phyloP scores from a whole-genome alignment of 2,888 invertebrate species.

The Helobdella robusta region DNA sequence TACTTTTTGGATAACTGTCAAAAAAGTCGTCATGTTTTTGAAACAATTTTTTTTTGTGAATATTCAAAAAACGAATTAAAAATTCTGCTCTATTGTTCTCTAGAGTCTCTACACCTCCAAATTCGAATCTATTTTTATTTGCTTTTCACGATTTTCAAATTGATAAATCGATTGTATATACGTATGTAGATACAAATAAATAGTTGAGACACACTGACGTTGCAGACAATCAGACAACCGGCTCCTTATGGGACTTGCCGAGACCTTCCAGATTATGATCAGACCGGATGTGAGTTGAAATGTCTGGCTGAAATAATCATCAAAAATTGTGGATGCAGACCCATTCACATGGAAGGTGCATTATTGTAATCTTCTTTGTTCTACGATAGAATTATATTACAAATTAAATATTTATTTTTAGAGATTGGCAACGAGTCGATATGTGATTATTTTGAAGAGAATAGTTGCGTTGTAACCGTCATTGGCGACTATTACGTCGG shows the following conservation, averaged over 20 bases:
- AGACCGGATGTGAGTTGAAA: not conserved
- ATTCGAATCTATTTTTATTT: too few relatives aligned
- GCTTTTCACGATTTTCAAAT: too few relatives aligned
- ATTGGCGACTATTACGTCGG: not conserved
- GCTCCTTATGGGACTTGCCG: slow-evolving; percentile 20
- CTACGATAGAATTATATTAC: not conserved
- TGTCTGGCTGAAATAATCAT: not conserved
- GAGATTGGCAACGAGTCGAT: not conserved
- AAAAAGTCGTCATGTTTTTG: too few relatives aligned
- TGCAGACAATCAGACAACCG: not conserved
- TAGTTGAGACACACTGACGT: too few relatives aligned
- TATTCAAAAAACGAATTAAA: not conserved
- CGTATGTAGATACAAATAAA: too few relatives aligned
- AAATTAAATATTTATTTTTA: not conserved
- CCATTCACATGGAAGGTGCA: not conserved
- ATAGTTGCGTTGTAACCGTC: not conserved
- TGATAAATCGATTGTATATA: too few relatives aligned
- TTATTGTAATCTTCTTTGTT: too few relatives aligned
- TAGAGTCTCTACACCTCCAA: too few relatives aligned
- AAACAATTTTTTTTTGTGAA: not conserved
- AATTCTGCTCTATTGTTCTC: too few relatives aligned
- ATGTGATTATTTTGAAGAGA: slow-evolving; percentile 18
- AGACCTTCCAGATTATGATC: slow-evolving; percentile 7
- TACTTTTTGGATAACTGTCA: not conserved
- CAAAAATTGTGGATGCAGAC: slow-evolving; percentile 8